phyloP scores from a whole-genome alignment of 2,888 invertebrate genomes.

The Sceliomorpha sp. region DNA sequence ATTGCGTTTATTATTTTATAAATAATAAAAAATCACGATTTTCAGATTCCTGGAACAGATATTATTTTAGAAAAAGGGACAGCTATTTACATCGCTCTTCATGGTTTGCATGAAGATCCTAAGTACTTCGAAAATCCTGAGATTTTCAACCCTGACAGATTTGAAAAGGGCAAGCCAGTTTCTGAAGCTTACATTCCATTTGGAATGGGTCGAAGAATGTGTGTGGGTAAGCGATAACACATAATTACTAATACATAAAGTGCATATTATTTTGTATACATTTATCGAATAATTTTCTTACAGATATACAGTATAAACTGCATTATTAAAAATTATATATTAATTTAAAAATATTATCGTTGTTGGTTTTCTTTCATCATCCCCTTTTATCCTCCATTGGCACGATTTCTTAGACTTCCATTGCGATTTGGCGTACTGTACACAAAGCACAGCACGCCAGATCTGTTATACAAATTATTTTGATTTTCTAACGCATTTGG shows the following conservation, averaged over 20 bases:
- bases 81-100: constrained; percentile 69
- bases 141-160: constrained; percentile 68
- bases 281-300: no score
- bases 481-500: no score
- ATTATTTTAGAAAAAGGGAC: constrained; percentile 70
- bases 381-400: no score
- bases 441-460: no score
- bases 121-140: constrained; percentile 65
- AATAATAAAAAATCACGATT: neutral
- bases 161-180: constrained; percentile 60
- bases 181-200: constrained; percentile 72
- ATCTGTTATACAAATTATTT: no score
- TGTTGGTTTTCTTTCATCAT: no score
- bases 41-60: constrained; percentile 70
- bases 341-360: no score
- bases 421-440: no score
- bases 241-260: constrained; percentile 8
- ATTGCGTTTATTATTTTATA: neutral
- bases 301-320: no score
- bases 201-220: constrained; percentile 70
- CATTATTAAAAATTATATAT: no score
- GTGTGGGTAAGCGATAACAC: constrained; percentile 60
- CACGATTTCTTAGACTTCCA: no score
- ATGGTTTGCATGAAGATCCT: constrained; percentile 69
- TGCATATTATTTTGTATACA: no score